Base-by-base conservation (phyloP, 64 coral and sea anemone species). In the Pocillopora damicornis region DNA sequence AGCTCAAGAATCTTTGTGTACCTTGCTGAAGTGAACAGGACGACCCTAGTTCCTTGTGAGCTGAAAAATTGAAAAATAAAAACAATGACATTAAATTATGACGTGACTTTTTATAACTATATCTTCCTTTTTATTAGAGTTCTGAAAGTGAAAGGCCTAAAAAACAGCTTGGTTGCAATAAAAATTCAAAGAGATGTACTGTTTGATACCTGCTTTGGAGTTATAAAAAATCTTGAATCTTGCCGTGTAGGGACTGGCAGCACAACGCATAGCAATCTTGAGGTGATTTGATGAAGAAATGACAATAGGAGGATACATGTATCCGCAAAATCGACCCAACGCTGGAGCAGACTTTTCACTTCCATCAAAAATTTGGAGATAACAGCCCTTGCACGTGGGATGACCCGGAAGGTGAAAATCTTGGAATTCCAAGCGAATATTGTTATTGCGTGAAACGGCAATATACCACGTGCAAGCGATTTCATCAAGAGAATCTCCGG, bases 281-380 rank as follows among this genome's bases (percentile, higher is more conserved):
- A 77, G 57, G 20, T 77, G 75, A 57, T 77, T 77, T 45, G 75
- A 77, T 37, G 75, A 77, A 9, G 75, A 77, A 9, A 45, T 9
- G 1, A 58, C 18, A 10, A 77, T 11, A 38, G 38, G 75, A 77
- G 75, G 75, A 57, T 77, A 79, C 51, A 12, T 25, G 61, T 61
- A 59, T 25, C 77, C 77, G 17, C 77, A 79, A 22, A 79, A 79
- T 51, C 77, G 59, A 58, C 77, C 77, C 15, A 61, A 30, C 10
- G 10, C 9, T 0, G 56, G 77, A 11, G 77, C 77, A 60, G 57
- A 30, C 56, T 60, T 14, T 20, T 79, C 77, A 1, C 56, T 8
- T 15, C 77, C 77, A 60, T 79, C 77, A 30, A 79, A 79, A 79
- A 79, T 79, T 23, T 60, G 22, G 59, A 79, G 11, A 60, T 15